Evolutionary conservation across 1,140 invertebrate genomes (phyloP).

Genomic region (Drosophila auraria): DNA sequence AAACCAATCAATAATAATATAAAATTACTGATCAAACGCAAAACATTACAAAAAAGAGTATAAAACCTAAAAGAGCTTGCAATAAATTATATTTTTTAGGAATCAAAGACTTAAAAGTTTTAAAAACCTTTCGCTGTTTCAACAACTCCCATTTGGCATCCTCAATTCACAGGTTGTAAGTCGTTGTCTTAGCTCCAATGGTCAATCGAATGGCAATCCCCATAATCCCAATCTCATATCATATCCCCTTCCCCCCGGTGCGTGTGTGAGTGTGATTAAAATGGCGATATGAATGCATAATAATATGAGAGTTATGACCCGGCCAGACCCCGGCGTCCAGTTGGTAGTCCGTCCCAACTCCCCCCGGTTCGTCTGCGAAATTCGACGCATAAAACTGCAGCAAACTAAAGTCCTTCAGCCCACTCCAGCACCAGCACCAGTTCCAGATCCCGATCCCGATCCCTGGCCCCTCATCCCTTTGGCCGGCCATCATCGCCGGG

Average conservation of each 20-base stretch:
- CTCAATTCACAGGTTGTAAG: constrained; percentile 31
- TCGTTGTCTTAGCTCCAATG: constrained; percentile 10
- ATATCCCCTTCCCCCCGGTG: constrained; percentile 10
- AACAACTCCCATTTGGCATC: not conserved
- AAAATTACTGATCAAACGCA: too few relatives aligned
- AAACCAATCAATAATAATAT: too few relatives aligned
- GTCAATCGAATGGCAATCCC: constrained; percentile 50
- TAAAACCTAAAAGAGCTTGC: not conserved
- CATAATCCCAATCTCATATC: constrained; percentile 67
- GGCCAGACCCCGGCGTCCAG: constrained; percentile 31
- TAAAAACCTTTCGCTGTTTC: not conserved
- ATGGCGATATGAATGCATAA: constrained; percentile 82
- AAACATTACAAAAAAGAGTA: not conserved
- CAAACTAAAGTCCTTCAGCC: constrained; percentile 67
- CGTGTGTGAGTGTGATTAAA: constrained; percentile 73
- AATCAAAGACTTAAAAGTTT: not conserved
- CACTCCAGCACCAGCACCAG: constrained; percentile 16
- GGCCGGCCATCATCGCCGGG: constrained; percentile 64
- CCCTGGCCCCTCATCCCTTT: not conserved
- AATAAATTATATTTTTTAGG: too few relatives aligned
- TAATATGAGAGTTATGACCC: constrained; percentile 75
- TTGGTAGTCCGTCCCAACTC: not conserved
- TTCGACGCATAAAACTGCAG: constrained; percentile 66
- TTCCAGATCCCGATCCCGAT: not conserved
- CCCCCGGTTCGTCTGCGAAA: not conserved